Percentiles rank a stretch among this genome's conserved stretches.
These are phyloP conservation scores for Sipha maydis DNA, from an alignment of 2,888 invertebrate genomes.

Conservation along the genomic window DNA sequence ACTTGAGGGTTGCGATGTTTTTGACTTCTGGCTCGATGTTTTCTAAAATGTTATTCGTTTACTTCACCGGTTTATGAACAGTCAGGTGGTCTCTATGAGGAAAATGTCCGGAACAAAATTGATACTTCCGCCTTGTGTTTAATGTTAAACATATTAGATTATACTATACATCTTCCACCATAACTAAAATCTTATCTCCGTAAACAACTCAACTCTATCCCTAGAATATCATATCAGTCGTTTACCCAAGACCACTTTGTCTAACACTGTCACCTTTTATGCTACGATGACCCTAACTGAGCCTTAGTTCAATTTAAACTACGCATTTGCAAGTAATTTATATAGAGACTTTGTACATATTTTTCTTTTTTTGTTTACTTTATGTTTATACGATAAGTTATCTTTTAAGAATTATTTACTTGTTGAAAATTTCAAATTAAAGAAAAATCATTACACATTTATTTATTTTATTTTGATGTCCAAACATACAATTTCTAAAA, in stretches of 20 bases:
- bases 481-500: background rate
- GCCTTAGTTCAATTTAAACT: background rate
- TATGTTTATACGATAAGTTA: background rate
- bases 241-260: background rate
- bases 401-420: background rate
- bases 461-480: background rate
- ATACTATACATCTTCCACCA: background rate
- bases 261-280: background rate
- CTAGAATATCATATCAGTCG: background rate
- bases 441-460: background rate
- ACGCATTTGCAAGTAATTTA: background rate
- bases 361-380: background rate
- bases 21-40: background rate
- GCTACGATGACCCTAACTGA: background rate
- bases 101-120: conserved; percentile 31
- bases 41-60: background rate
- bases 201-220: background rate
- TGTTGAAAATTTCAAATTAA: background rate
- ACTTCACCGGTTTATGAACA: background rate
- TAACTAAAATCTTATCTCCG: conserved; percentile 30
- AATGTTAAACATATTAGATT: conserved; percentile 16
- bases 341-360: background rate
- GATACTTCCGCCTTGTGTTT: conserved; percentile 19
- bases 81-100: background rate
- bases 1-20: conserved; percentile 22